Evolutionary conservation across 1,140 invertebrate genomes (phyloP).

Genomic region (Kradibia gibbosae): DNA sequence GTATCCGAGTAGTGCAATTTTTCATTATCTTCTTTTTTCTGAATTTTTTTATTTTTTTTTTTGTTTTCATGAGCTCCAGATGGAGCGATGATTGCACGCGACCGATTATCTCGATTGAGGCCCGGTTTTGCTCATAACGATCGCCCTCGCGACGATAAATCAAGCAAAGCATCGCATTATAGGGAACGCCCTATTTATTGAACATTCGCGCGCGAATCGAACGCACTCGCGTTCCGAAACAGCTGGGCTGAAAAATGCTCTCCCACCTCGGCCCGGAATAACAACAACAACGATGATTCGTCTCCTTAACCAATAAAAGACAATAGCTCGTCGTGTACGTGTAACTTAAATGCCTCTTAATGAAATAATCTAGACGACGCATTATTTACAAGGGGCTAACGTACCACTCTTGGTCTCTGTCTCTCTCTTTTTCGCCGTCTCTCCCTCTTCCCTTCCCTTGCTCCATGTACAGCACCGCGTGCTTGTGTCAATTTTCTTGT

Average conservation of each 20-base stretch:
- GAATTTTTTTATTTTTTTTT: neutral
- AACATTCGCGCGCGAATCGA: neutral
- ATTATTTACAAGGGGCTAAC: conserved; percentile 36
- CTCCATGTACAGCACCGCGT: no score
- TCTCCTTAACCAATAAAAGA: conserved; percentile 6
- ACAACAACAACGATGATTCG: conserved; percentile 29
- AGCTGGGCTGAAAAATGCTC: neutral
- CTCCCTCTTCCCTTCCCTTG: no score
- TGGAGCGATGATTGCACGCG: neutral
- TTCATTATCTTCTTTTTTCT: neutral
- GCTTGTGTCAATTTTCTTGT: neutral
- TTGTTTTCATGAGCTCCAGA: conserved; percentile 10
- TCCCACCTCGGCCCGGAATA: neutral
- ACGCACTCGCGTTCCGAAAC: neutral
- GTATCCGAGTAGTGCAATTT: conserved; percentile 5
- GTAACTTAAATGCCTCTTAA: conserved; percentile 20
- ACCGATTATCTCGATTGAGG: neutral
- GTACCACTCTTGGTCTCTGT: neutral
- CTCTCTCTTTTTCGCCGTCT: neutral
- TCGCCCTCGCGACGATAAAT: neutral
- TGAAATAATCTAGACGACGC: conserved; percentile 42
- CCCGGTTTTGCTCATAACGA: neutral
- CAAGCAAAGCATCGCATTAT: conserved; percentile 6
- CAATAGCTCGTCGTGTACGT: conserved; percentile 13
- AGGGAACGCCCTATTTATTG: neutral